Percentiles rank a stretch among this genome's conserved stretches.
These are phyloP conservation scores for Cryptophagus acutangulus DNA, from an alignment of 2,888 invertebrate genomes.

Conservation along the genomic window DNA sequence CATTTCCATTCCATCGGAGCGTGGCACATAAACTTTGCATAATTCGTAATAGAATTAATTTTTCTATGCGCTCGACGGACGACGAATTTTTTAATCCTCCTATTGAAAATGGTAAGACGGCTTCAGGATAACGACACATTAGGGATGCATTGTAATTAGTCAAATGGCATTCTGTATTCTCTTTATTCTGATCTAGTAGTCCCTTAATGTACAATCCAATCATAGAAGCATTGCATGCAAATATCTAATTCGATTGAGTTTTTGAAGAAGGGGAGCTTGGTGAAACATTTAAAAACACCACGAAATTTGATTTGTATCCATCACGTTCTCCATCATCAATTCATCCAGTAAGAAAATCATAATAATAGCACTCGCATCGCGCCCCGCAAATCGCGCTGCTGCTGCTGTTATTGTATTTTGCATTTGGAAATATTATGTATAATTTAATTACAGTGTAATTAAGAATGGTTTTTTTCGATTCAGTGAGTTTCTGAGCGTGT, in stretches of 20 bases:
- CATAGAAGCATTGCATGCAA: constrained; percentile 27
- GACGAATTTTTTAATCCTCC: constrained; percentile 32
- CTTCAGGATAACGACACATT: constrained; percentile 34
- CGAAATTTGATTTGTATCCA: background rate
- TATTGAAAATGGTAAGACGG: constrained; percentile 36
- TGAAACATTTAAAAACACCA: background rate
- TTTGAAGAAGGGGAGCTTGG: background rate
- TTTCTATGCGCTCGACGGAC: too few species aligned
- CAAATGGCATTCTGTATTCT: constrained; percentile 35
- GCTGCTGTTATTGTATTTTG: too few species aligned
- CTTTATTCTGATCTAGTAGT: constrained; percentile 28
- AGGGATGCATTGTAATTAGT: constrained; percentile 40
- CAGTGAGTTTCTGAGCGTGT: background rate
- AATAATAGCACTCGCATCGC: too few species aligned
- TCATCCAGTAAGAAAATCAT: too few species aligned
- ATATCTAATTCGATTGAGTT: constrained; percentile 15
- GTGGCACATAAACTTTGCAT: constrained; percentile 1
- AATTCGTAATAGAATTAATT: too few species aligned
- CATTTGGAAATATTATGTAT: too few species aligned
- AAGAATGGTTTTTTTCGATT: background rate
- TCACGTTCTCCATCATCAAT: too few species aligned
- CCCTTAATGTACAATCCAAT: constrained; percentile 35
- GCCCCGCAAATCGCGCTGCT: too few species aligned
- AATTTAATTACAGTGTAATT: background rate
- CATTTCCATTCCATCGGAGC: too few species aligned